phyloP scores from a whole-genome alignment of 2,113 vertebrate species.

The Xiphias gladius region DNA sequence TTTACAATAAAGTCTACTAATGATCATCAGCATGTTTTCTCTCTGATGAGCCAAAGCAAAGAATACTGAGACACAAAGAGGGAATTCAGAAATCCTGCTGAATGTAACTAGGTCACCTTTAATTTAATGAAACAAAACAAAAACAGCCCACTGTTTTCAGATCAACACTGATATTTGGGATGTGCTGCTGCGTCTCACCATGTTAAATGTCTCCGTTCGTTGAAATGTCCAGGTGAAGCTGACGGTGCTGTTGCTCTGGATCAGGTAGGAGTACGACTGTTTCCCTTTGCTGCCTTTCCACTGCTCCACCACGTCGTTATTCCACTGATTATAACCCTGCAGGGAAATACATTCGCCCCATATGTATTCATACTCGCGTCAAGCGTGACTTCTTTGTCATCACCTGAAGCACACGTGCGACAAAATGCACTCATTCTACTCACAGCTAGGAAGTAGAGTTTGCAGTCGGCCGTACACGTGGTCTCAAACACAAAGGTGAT shows the following conservation, averaged over 20 bases:
- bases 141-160: neutral
- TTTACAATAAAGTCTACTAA: neutral
- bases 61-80: neutral
- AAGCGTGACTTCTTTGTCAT: neutral
- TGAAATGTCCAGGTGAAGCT: constrained; percentile 97
- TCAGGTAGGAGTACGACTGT: constrained; percentile 92
- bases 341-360: constrained; percentile 5
- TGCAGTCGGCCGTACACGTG: constrained; percentile 88
- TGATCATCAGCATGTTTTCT: neutral
- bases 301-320: constrained; percentile 87
- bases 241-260: constrained; percentile 87
- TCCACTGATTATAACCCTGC: constrained; percentile 89
- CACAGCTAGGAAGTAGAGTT: constrained; percentile 92
- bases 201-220: constrained; percentile 79
- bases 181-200: constrained; percentile 78
- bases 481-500: constrained; percentile 96
- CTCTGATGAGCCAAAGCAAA: neutral
- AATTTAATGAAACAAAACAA: no score
- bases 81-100: no score
- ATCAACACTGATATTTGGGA: rapidly evolving
- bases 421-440: constrained; percentile 35
- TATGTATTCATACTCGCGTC: neutral
- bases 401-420: neutral
- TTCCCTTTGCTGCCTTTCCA: constrained; percentile 90
- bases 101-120: neutral